These are phyloP conservation scores for Zoanthus solanderi DNA, from an alignment of 92 coral and sea anemone genomes.

Conservation along the genomic window DNA sequence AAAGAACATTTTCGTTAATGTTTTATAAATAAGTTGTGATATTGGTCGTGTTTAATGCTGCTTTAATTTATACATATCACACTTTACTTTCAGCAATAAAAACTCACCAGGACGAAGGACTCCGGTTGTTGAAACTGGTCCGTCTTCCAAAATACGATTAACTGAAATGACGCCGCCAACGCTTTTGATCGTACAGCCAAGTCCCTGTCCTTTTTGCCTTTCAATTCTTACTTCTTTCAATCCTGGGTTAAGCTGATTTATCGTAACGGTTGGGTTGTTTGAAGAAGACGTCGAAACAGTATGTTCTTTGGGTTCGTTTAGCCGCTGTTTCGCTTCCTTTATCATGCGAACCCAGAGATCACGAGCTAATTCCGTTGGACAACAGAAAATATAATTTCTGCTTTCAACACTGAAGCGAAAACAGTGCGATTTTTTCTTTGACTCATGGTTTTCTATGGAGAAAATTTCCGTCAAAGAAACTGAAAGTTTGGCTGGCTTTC, in stretches of 20 bases:
- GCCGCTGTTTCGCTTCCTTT: conserved; percentile 72
- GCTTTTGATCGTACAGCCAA: conserved; percentile 93
- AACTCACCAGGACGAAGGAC: conserved; percentile 89
- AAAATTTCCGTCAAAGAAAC: conserved; percentile 84
- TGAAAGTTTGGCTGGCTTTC: conserved; percentile 81
- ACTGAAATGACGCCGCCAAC: conserved; percentile 95
- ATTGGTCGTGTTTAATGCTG: neutral
- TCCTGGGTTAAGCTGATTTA: conserved; percentile 89
- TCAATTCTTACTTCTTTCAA: conserved; percentile 85
- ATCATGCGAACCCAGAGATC: conserved; percentile 88
- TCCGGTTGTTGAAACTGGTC: conserved; percentile 93
- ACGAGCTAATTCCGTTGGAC: conserved; percentile 85
- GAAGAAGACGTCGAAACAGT: conserved; percentile 43
- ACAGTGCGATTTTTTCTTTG: conserved; percentile 91
- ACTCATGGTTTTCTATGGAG: conserved; percentile 78
- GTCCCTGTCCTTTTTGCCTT: conserved; percentile 87
- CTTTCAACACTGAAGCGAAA: conserved; percentile 84
- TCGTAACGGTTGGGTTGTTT: conserved; percentile 84
- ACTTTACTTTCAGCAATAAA: too few species aligned
- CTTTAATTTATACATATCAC: too few species aligned
- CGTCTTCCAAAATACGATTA: conserved; percentile 95
- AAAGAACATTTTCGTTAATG: too few species aligned
- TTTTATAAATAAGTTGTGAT: neutral
- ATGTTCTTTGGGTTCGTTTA: conserved; percentile 74
- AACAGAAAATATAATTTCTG: conserved; percentile 72